phyloP scores from a whole-genome alignment of 2,113 vertebrate species.

The Leptobrachium ailaonicum region DNA sequence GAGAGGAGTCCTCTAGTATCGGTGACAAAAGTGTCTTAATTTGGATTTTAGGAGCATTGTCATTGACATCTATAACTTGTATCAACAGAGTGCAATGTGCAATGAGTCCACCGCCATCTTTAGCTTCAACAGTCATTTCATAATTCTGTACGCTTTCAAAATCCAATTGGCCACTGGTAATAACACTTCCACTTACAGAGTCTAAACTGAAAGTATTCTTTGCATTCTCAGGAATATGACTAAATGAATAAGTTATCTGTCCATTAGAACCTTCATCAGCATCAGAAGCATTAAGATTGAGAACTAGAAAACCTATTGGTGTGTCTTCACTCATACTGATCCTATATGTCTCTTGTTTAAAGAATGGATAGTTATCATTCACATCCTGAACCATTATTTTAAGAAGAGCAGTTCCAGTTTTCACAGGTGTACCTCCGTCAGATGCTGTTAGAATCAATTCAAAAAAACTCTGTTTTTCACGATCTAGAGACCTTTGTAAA shows the following conservation, averaged over 20 bases:
- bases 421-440: slow-evolving; percentile 70
- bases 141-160: slow-evolving; percentile 54
- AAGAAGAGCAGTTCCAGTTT: slow-evolving; percentile 65
- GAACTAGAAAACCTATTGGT: slow-evolving; percentile 45
- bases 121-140: slow-evolving; percentile 56
- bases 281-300: slow-evolving; percentile 58
- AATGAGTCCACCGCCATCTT: slow-evolving; percentile 51
- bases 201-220: slow-evolving; percentile 56
- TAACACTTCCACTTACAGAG: slow-evolving; percentile 48
- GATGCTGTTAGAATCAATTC: slow-evolving; percentile 65
- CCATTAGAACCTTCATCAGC: slow-evolving; percentile 54
- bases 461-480: slow-evolving; percentile 60
- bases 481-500: slow-evolving; percentile 68
- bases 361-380: slow-evolving; percentile 63
- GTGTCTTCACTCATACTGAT: slow-evolving; percentile 59
- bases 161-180: slow-evolving; percentile 50
- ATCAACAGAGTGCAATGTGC: slow-evolving; percentile 55
- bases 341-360: slow-evolving; percentile 57
- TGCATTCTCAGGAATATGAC: slow-evolving; percentile 46
- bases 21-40: slow-evolving; percentile 55
- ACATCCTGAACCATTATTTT: slow-evolving; percentile 61
- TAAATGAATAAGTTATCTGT: slow-evolving; percentile 55
- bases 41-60: slow-evolving; percentile 59
- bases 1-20: slow-evolving; percentile 46
- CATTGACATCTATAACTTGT: slow-evolving; percentile 60